Conservation (phyloP, 2,888 invertebrate species). For the Andrena bicolor region DNA sequence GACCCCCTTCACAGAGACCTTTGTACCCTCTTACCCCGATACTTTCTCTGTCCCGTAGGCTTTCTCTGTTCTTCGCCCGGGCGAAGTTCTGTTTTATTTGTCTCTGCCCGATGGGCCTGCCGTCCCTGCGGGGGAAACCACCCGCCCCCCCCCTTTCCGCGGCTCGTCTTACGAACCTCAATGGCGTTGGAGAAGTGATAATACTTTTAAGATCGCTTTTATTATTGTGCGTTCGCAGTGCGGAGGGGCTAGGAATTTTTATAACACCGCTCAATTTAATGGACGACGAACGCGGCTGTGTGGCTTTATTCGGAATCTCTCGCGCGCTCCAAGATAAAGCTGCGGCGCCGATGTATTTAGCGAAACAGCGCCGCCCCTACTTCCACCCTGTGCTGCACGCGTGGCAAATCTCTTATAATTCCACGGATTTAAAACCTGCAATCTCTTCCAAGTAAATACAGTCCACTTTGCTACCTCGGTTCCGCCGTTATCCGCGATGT, state of each 20-base stretch:
- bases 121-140: not conserved
- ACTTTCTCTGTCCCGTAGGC: slow-evolving; percentile 18
- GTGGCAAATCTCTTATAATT: slow-evolving; percentile 44
- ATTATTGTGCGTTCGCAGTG: too few species aligned
- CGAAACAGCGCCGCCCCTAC: not conserved
- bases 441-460: slow-evolving; percentile 37
- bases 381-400: not conserved
- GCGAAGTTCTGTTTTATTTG: not conserved
- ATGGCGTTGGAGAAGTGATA: slow-evolving; percentile 14
- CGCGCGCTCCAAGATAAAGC: not conserved
- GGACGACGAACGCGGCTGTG: not conserved
- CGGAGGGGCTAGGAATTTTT: too few species aligned
- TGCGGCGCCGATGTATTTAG: slow-evolving; percentile 9
- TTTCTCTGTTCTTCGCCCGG: slow-evolving; percentile 1
- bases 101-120: not conserved
- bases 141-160: not conserved
- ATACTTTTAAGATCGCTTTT: slow-evolving; percentile 29
- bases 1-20: slow-evolving; percentile 33
- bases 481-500: not conserved
- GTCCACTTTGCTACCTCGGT: slow-evolving; percentile 23
- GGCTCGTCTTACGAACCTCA: not conserved
- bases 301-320: not conserved
- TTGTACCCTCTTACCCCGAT: slow-evolving; percentile 42
- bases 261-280: too few species aligned
- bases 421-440: slow-evolving; percentile 36